Percentiles rank a stretch among this genome's conserved stretches.
Evolutionary conservation across 2,797 vertebrate genomes (phyloP).

Genomic region (Myotis pilosus): DNA sequence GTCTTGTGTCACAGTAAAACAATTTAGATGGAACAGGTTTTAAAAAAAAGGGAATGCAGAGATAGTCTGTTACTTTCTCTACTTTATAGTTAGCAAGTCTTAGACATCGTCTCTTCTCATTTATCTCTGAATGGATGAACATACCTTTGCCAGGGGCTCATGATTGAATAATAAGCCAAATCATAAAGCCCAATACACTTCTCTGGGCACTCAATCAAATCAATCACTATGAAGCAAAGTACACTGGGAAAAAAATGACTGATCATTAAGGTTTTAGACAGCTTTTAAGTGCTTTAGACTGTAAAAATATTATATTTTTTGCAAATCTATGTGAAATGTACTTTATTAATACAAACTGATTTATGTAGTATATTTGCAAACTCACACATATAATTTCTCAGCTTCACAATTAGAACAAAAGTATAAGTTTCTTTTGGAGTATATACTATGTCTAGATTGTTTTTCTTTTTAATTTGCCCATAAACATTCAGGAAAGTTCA

Average conservation of each 20-base stretch:
- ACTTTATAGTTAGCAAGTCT: background rate
- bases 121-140: background rate
- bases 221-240: background rate
- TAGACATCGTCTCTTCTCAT: background rate
- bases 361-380: background rate
- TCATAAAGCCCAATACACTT: background rate
- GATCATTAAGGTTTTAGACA: background rate
- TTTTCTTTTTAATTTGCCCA: constrained; percentile 63
- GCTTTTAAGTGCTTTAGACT: background rate
- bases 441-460: background rate
- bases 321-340: background rate
- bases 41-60: background rate
- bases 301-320: background rate
- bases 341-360: background rate
- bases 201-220: background rate
- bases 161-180: background rate
- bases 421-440: background rate
- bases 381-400: background rate
- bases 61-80: background rate
- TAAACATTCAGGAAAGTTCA: constrained; percentile 70
- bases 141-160: background rate
- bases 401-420: background rate
- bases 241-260: background rate
- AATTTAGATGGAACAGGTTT: background rate
- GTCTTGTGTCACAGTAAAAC: background rate